Evolutionary conservation across 2,113 vertebrate genomes (phyloP).

Genomic region (Lonchura striata): DNA sequence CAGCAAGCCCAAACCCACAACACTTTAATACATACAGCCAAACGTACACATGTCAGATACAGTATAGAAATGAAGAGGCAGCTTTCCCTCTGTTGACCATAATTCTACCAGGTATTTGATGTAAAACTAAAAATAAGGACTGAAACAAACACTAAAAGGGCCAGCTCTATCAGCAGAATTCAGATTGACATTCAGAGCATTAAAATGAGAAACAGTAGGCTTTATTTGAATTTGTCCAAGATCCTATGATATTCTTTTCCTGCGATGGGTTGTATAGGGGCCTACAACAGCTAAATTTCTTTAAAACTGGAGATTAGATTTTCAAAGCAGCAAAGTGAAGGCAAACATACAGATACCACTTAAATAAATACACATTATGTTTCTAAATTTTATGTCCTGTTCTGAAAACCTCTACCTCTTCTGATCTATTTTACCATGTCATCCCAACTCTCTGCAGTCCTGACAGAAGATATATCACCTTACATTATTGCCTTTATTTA

Average conservation of each 20-base stretch:
- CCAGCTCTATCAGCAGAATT: background rate
- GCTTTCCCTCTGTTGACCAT: background rate
- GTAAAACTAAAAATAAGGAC: background rate
- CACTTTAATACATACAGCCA: slow-evolving; percentile 19
- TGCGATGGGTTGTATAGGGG: background rate
- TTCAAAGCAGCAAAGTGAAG: background rate
- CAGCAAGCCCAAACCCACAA: background rate
- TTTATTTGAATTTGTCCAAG: background rate
- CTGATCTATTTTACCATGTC: background rate
- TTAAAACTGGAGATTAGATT: background rate
- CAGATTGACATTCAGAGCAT: background rate
- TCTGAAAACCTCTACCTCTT: background rate
- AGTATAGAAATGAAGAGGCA: background rate
- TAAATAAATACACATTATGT: background rate
- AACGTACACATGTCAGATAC: slow-evolving; percentile 3
- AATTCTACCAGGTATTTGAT: background rate
- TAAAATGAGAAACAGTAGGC: background rate
- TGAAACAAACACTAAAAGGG: background rate
- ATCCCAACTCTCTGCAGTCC: background rate
- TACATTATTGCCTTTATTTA: background rate
- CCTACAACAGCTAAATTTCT: background rate
- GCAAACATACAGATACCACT: background rate
- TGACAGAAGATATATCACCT: background rate
- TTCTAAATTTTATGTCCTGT: background rate
- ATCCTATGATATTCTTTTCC: background rate